Conservation (phyloP, 1,140 invertebrate genomes). For the Drosophila gunungcola region DNA sequence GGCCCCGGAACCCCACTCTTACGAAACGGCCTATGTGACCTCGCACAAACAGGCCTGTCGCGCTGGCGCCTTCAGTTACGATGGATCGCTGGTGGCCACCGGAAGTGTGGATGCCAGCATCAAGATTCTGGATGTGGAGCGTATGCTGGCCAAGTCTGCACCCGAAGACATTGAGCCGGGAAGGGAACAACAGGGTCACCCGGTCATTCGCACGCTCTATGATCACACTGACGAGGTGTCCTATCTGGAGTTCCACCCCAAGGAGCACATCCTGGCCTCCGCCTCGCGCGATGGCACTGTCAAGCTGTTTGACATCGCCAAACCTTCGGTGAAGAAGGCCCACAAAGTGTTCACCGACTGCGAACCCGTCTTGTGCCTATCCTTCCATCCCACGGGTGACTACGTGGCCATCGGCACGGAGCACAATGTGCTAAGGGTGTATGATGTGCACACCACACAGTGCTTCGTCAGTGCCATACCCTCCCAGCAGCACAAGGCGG, state of each 20-base stretch:
- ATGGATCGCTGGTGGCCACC: constrained; percentile 98
- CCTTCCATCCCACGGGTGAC: constrained; percentile 98
- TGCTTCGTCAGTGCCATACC: constrained; percentile 97
- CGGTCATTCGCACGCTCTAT: constrained; percentile 99
- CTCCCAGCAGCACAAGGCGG: constrained; percentile 94
- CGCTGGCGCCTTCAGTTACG: constrained; percentile 96
- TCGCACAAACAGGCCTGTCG: constrained; percentile 98
- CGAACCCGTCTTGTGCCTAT: constrained; percentile 93
- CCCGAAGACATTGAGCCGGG: constrained; percentile 92
- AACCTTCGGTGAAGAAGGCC: constrained; percentile 98
- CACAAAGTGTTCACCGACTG: constrained; percentile 97
- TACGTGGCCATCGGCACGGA: constrained; percentile 96
- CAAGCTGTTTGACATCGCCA: constrained; percentile 98
- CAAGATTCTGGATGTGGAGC: constrained; percentile 98
- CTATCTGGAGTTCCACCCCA: constrained; percentile 98
- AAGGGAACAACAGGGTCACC: constrained; percentile 96
- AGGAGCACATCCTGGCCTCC: constrained; percentile 95
- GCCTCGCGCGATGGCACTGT: constrained; percentile 97
- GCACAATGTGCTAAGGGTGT: constrained; percentile 95
- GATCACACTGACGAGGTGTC: constrained; percentile 99
- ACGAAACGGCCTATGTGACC: constrained; percentile 99
- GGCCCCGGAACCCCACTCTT: constrained; percentile 96
- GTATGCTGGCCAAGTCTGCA: constrained; percentile 97
- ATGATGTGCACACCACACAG: constrained; percentile 97
- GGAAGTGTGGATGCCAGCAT: constrained; percentile 99